Percentiles rank a stretch among this genome's conserved stretches.
phyloP scores from a whole-genome alignment of 2,113 vertebrate genomes.

The Pleuronectes platessa region DNA sequence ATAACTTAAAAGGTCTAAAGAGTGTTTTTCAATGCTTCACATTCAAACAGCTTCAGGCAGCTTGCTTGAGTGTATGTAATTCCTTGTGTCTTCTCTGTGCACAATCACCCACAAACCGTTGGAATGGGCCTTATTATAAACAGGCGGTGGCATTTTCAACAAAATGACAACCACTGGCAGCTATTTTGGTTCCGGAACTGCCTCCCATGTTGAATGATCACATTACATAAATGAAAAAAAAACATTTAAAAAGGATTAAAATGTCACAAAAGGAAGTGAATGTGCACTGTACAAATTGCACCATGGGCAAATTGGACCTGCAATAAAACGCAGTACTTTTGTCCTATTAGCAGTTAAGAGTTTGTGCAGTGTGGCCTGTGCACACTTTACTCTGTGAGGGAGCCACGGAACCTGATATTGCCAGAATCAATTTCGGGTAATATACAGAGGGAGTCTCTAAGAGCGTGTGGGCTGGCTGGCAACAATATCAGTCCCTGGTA shows the following conservation, averaged over 20 bases:
- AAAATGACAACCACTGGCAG: slow-evolving; percentile 5
- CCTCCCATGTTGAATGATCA: slow-evolving; percentile 8
- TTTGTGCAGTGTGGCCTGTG: not conserved
- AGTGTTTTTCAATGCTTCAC: slow-evolving; percentile 2
- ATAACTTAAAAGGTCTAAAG: not conserved
- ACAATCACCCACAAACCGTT: slow-evolving; percentile 9
- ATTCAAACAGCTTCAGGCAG: slow-evolving; percentile 10
- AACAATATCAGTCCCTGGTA: slow-evolving; percentile 2
- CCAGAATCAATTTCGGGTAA: not conserved
- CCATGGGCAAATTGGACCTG: slow-evolving; percentile 3
- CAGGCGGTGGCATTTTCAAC: slow-evolving; percentile 31
- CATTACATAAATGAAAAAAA: slow-evolving; percentile 3
- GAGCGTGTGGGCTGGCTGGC: not conserved
- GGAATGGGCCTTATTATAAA: slow-evolving; percentile 1
- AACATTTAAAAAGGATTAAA: not conserved
- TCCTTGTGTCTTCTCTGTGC: slow-evolving; percentile 1
- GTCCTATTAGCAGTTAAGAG: slow-evolving; percentile 1
- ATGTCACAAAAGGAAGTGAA: slow-evolving; percentile 22
- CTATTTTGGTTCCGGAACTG: slow-evolving; percentile 11
- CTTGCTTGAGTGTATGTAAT: slow-evolving; percentile 21
- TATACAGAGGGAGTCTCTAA: slow-evolving; percentile 4
- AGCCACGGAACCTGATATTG: not conserved
- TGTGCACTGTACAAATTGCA: slow-evolving; percentile 13
- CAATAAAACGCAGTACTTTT: slow-evolving; percentile 12
- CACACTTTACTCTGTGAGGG: not conserved